phyloP scores from a whole-genome alignment of 2,113 vertebrate species.

The Otis tarda region DNA sequence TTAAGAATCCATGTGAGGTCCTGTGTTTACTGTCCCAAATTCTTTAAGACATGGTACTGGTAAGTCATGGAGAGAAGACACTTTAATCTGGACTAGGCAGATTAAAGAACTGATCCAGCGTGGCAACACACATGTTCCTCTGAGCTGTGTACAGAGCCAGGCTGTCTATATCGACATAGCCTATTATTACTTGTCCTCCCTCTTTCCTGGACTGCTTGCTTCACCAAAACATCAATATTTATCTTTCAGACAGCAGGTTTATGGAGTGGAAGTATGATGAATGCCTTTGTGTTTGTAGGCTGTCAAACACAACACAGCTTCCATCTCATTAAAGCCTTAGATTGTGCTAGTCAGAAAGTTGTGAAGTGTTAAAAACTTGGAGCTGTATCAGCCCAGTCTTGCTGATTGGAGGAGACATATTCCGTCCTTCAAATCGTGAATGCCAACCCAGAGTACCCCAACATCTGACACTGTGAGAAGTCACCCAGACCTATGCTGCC shows the following conservation, averaged over 20 bases:
- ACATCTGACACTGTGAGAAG: neutral
- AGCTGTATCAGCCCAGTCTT: neutral
- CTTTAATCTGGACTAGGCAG: too few species aligned
- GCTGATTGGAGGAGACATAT: neutral
- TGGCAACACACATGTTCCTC: rapidly evolving
- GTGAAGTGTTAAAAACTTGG: neutral
- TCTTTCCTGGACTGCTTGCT: neutral
- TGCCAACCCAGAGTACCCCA: neutral
- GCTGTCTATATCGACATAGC: neutral
- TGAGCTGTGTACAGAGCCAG: neutral
- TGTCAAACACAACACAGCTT: neutral
- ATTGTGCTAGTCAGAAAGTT: neutral
- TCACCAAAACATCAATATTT: neutral
- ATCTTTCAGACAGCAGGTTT: neutral
- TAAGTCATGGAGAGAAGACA: neutral
- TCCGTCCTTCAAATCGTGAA: neutral
- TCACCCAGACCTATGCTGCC: neutral
- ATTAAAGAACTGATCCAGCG: neutral
- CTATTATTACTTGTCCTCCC: neutral
- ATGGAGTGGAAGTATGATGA: neutral
- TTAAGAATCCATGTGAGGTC: neutral
- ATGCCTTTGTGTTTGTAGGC: neutral
- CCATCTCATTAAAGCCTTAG: neutral
- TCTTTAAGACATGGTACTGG: neutral
- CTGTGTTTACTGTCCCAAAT: neutral